Evolutionary conservation across 2,113 vertebrate genomes (phyloP).

Genomic region (Nothoprocta perdicaria): DNA sequence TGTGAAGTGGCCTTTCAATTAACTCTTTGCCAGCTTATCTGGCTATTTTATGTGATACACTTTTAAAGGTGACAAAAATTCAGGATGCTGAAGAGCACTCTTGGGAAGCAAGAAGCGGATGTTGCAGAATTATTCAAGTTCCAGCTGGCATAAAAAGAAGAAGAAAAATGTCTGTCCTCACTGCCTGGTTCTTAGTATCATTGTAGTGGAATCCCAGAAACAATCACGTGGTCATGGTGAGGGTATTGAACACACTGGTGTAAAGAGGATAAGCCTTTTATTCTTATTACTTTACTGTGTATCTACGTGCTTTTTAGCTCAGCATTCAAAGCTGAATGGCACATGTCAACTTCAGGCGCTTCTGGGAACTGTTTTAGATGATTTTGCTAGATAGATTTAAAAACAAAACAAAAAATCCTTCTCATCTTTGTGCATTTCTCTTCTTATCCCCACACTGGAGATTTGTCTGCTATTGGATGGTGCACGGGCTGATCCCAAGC

Average conservation of each 20-base stretch:
- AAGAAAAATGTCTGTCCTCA: conserved; percentile 2
- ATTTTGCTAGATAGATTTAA: not conserved
- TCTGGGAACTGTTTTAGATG: conserved; percentile 2
- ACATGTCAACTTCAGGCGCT: not conserved
- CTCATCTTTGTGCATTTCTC: not conserved
- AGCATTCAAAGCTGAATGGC: not conserved
- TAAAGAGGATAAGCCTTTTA: not conserved
- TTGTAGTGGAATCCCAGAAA: not conserved
- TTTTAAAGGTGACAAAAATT: conserved; percentile 64
- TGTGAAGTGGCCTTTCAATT: conserved; percentile 25
- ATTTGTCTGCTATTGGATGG: not conserved
- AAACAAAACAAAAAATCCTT: not conserved
- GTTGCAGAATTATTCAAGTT: conserved; percentile 47
- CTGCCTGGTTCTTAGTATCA: not conserved
- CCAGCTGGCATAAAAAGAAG: conserved; percentile 24
- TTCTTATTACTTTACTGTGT: conserved; percentile 1
- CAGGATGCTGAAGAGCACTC: conserved; percentile 27
- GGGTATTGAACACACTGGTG: not conserved
- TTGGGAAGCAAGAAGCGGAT: conserved; percentile 33
- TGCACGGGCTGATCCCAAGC: not conserved
- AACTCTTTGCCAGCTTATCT: conserved; percentile 16
- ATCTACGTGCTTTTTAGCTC: not conserved
- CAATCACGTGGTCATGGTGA: not conserved
- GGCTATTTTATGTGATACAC: conserved; percentile 31
- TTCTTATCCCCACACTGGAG: not conserved